Conservation (phyloP, 92 coral and sea anemone species). For the Chrysogorgia sp. region DNA sequence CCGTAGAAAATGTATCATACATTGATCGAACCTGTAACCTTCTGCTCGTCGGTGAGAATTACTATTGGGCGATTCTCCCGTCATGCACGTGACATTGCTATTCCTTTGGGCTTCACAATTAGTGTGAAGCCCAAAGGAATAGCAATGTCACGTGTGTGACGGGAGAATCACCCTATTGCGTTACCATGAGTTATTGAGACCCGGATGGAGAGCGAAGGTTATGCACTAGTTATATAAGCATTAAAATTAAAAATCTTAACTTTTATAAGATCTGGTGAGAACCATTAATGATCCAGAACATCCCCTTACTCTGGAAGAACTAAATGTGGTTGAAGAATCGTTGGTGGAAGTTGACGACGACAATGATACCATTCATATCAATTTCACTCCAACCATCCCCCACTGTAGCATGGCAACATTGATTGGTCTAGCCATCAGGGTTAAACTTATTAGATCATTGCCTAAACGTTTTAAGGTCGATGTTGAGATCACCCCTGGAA, state of each 20-base stretch:
- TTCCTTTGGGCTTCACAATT: no score
- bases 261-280: constrained; percentile 74
- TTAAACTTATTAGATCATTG: constrained; percentile 82
- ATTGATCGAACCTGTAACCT: no score
- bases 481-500: constrained; percentile 90
- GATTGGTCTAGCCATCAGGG: constrained; percentile 95
- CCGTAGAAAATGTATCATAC: no score
- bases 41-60: no score
- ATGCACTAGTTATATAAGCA: background rate
- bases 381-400: constrained; percentile 96
- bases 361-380: constrained; percentile 73
- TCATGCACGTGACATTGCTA: no score
- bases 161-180: no score
- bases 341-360: constrained; percentile 88
- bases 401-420: constrained; percentile 99
- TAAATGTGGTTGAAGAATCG: constrained; percentile 88
- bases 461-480: constrained; percentile 97
- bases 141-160: no score
- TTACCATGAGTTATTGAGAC: no score
- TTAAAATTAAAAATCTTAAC: constrained; percentile 38
- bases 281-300: constrained; percentile 98
- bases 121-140: no score
- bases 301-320: constrained; percentile 92
- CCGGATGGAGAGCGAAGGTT: no score
- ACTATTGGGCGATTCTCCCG: no score